Evolutionary conservation across 1,140 invertebrate species (phyloP), one percentile per base, ranked within the genome.

Genomic region (Calycopis cecrops): DNA sequence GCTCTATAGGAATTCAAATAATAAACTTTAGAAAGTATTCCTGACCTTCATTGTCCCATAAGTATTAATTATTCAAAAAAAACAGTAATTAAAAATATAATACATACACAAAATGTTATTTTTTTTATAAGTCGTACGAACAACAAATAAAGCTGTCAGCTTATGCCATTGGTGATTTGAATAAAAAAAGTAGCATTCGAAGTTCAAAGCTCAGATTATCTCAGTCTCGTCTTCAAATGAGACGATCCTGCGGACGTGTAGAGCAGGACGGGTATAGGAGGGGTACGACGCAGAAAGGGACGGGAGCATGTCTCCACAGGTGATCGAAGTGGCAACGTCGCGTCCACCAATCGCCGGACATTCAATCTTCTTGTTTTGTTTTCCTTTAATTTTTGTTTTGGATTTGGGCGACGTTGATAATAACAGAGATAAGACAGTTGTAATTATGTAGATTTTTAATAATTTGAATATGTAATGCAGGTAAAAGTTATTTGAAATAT

Each of bases 171-270:
- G 76, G 73, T 57, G 68, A 62, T 48, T 65, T 59, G 52, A 63
- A 54, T 63, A 76, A 82, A 79, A 78, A 77, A 72, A 76, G 59
- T 75, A 68, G 74, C 79, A 74, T 82, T 77, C 74, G 66, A 81
- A 80, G 62, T 76, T 79, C 72, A 62, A 83, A 83, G 78, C 76
- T 79, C 70, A 79, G 79, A 86, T 81, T 82, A 84, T 86, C 83
- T 86, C 79, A 67, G 75, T 76, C 82, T 69, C 73, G 80, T 84
- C 82, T 82, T 83, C 51, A 83, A 83, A 77, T 76, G 79, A 81
- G 69, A 83, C 83, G 73, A 84, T 86, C 76, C 76, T 82, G 79
- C 76, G 72, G 73, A 77, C 73, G 62, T 71, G 40, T 65, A 70
- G 66, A 81, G 52, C 62, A 68, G 68, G 65, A 71, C 12, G 48